Evolutionary conservation across 2,888 invertebrate species (phyloP).

Genomic region (Patella caerulea): DNA sequence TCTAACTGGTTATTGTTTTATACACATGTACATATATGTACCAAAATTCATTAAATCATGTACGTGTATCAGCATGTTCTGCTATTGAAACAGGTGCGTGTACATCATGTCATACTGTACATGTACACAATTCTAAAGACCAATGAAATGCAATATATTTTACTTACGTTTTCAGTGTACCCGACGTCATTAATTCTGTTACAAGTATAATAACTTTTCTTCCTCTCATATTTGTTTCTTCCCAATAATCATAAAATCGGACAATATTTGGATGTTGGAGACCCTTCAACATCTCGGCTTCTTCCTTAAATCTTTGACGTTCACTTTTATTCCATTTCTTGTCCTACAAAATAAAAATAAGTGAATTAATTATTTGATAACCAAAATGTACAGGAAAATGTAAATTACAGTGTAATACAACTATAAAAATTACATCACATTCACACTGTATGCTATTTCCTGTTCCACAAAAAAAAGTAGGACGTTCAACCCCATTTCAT

Average conservation of each 20-base stretch:
- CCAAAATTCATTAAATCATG: too few species aligned
- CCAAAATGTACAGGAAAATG: background rate
- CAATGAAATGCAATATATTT: background rate
- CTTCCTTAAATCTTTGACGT: conserved; percentile 80
- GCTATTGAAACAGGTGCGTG: background rate
- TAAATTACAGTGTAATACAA: too few species aligned
- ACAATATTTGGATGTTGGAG: conserved; percentile 83
- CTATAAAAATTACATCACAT: too few species aligned
- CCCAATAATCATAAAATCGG: conserved; percentile 95
- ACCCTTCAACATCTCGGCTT: conserved; percentile 98
- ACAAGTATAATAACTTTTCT: conserved; percentile 98
- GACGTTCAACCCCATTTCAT: too few species aligned
- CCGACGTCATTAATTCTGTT: conserved; percentile 99
- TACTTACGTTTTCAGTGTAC: conserved; percentile 93
- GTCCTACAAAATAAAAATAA: conserved; percentile 71
- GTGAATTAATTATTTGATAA: background rate
- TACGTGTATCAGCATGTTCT: too few species aligned
- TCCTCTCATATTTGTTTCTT: conserved; percentile 87
- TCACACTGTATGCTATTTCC: too few species aligned
- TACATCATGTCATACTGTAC: background rate
- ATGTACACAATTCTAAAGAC: background rate
- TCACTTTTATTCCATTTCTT: conserved; percentile 97
- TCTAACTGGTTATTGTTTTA: too few species aligned
- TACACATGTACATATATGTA: too few species aligned
- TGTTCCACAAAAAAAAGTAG: too few species aligned